These are phyloP conservation scores for Hypena proboscidalis DNA, from an alignment of 2,888 invertebrate species.

Conservation along the genomic window DNA sequence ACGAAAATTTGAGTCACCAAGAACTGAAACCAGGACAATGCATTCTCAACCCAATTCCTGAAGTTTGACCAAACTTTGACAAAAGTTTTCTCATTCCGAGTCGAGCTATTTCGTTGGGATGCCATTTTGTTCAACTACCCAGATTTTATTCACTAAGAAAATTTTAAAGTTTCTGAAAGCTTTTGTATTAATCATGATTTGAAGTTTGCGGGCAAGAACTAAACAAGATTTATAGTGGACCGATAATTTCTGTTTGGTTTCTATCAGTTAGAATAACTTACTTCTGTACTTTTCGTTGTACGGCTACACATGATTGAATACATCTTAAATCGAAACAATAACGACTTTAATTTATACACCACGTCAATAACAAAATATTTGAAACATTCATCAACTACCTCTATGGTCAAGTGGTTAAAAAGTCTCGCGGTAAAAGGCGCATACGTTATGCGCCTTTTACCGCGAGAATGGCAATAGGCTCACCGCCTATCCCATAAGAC, in stretches of 20 bases:
- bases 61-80: conserved; percentile 7
- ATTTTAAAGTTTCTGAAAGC: conserved; percentile 28
- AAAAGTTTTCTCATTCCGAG: conserved; percentile 35
- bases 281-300: too few species aligned
- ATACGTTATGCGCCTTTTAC: too few species aligned
- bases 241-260: too few species aligned
- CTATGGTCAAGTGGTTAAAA: neutral
- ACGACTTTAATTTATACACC: too few species aligned
- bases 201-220: neutral
- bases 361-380: too few species aligned
- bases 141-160: conserved; percentile 35
- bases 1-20: conserved; percentile 4
- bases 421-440: too few species aligned
- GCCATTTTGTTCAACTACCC: conserved; percentile 14
- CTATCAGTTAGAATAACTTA: too few species aligned
- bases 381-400: too few species aligned
- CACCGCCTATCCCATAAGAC: too few species aligned
- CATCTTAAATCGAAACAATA: too few species aligned
- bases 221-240: conserved; percentile 1
- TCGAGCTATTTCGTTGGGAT: conserved; percentile 13
- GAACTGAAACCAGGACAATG: conserved; percentile 14
- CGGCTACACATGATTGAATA: too few species aligned
- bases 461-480: too few species aligned
- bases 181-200: conserved; percentile 9
- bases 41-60: conserved; percentile 10